Evolutionary conservation across 2,888 invertebrate genomes (phyloP).

Genomic region (Dynastes tityus): DNA sequence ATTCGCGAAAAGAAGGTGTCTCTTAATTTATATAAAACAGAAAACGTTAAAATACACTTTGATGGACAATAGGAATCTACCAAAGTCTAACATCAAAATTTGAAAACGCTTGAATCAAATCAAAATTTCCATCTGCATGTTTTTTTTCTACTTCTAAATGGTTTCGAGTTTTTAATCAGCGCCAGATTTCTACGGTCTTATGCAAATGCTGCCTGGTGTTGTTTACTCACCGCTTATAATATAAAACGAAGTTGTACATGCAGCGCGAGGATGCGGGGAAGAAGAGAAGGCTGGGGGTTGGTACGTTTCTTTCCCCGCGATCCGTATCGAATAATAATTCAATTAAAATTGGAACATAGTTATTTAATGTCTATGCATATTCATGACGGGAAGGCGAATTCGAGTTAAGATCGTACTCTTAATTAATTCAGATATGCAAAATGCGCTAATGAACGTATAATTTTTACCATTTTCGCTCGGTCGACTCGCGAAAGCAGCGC

Average conservation of each 20-base stretch:
- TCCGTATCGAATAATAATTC: constrained; percentile 54
- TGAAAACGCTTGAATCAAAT: too few species aligned
- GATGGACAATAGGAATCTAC: too few species aligned
- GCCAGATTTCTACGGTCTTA: too few species aligned
- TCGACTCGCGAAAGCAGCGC: constrained; percentile 5
- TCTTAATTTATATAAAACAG: too few species aligned
- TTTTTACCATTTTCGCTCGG: constrained; percentile 44
- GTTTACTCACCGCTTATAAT: not conserved
- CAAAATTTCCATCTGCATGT: too few species aligned
- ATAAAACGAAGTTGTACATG: not conserved
- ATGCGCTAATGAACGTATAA: constrained; percentile 49
- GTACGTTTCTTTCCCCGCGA: constrained; percentile 25
- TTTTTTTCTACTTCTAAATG: too few species aligned
- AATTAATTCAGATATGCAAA: constrained; percentile 52
- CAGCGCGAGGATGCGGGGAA: too few species aligned
- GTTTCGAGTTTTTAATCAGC: too few species aligned
- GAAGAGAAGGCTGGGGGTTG: not conserved
- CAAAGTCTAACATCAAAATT: too few species aligned
- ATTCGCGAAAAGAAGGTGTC: too few species aligned
- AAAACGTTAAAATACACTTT: too few species aligned
- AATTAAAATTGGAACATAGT: constrained; percentile 48
- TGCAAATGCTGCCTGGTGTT: not conserved
- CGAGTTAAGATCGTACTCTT: constrained; percentile 26
- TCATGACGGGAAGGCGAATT: constrained; percentile 37
- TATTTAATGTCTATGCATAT: constrained; percentile 48